Conservation (phyloP, 2,797 vertebrate species). For the Pangasius sanitwongsei region DNA sequence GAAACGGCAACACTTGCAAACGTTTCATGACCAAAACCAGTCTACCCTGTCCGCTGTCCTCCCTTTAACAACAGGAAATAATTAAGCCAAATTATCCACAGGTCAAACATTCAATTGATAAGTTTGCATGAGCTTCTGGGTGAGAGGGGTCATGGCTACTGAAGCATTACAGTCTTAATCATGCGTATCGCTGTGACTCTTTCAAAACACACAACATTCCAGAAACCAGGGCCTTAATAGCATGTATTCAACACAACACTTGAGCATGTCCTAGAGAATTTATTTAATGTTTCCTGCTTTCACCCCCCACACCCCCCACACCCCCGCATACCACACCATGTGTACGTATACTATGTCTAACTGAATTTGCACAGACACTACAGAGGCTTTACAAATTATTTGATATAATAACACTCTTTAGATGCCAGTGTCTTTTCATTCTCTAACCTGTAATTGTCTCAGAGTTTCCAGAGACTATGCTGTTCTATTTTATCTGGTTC, state of each 20-base stretch:
- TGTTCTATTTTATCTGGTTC: constrained; percentile 46
- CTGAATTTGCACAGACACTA: constrained; percentile 16
- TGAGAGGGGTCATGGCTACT: constrained; percentile 80
- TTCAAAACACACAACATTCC: constrained; percentile 63
- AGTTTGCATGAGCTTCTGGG: constrained; percentile 73
- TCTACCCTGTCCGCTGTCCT: constrained; percentile 63
- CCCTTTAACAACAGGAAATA: constrained; percentile 82
- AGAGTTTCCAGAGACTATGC: constrained; percentile 40
- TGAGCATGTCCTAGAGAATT: constrained; percentile 4
- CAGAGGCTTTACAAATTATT: constrained; percentile 25
- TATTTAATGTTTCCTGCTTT: constrained; percentile 30
- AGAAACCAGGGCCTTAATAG: constrained; percentile 35
- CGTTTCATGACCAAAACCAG: constrained; percentile 52
- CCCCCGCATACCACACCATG: constrained; percentile 4
- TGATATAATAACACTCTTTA: constrained; percentile 53
- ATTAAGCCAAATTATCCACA: constrained; percentile 88
- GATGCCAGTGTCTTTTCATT: constrained; percentile 35
- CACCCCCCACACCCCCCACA: neutral
- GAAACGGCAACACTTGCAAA: constrained; percentile 18
- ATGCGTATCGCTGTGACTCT: constrained; percentile 77
- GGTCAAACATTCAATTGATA: constrained; percentile 87
- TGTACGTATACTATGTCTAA: neutral
- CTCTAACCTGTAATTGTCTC: constrained; percentile 52
- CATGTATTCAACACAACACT: constrained; percentile 49
- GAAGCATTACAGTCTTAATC: constrained; percentile 72